Evolutionary conservation across 1,140 invertebrate species (phyloP), one percentile per base, ranked within the genome.

Genomic region (Drosophila tani): DNA sequence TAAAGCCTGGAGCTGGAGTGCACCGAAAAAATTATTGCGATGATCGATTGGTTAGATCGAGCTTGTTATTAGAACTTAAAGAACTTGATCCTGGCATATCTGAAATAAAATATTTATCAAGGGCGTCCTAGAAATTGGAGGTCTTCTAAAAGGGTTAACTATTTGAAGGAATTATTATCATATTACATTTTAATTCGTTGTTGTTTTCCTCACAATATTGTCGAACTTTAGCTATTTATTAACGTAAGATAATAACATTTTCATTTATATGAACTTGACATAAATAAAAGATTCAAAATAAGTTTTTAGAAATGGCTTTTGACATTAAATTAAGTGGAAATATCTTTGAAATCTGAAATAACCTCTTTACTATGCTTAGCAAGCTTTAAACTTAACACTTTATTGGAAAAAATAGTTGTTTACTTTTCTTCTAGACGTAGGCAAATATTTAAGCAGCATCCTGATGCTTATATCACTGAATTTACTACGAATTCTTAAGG

Each of bases 1-100:
- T 56, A 45, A 68, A 45, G 27, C 47, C 51, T 55, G 49, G 27
- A 71, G 68, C 59, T 9, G 32, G 40, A 19, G 14, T 70, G 29
- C 64, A 70, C 64, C 8, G 29, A 45, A 19, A n/a, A 32, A n/a
- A 11, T 29, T 51, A 69, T 24, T 17, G 5, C 0, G 1, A 46
- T 24, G 57, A 60, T 60, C 62, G 6, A 40, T 46, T 45, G 17
- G 43, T 3, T 12, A 14, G 19, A 32, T 41, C 15, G 14, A 14
- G 9, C 2, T n/a, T 4, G 3, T 19, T n/a, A 51, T 5, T 14
- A n/a, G 6, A 2, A n/a, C n/a, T n/a, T n/a, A n/a, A 12, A 53
- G 0, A 35, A 38, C 3, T 55, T 38, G 27, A 32, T 32, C 17
- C 32, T 53, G 12, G 14, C 9, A 5, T 12, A 32, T 19, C 15